Base-by-base conservation (phyloP, 2,113 vertebrate species). In the Cromileptes altivelis region DNA sequence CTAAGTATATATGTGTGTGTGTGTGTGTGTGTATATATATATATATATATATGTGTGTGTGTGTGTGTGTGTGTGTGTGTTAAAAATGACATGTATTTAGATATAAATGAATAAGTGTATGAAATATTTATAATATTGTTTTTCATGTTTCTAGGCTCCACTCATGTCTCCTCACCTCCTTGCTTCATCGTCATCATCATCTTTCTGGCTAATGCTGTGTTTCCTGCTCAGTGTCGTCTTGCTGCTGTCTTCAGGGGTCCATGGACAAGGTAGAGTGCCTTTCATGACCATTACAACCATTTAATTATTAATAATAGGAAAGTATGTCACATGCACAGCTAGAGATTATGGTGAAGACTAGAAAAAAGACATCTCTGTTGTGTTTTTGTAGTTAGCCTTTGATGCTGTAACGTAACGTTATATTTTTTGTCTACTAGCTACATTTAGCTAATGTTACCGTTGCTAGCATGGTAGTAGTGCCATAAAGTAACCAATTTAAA, bases 251-350 rank as follows among this genome's bases (percentile, higher is more conserved):
- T 72, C 94, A 18, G 90, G 70, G 21, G 94, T 94, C 88, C 85
- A 88, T 37, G 74, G 93, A 47, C 95, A 96, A 94, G 95, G 95
- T 95, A 91, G 0, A n/a, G 19, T 40, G 10, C 4, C 1, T 18
- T 47, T 49, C 2, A 33, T 57, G 9, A 40, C 23, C 21, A 15
- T 10, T 23, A 6, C 23, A 45, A n/a, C 15, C 19, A 7, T 57
- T 19, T 72, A 3, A 49, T 8, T n/a, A 9, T 6, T 47, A 11
- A 25, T 47, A 4, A 55, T 4, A 63, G 13, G 45, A 56, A 9
- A 25, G 4, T 15, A 40, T 45, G 17, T 77, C 4, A 25, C 64
- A 57, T 40, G 19, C 13, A n/a, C 75, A 33, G 9, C 33, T 15
- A 11, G 40, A 30, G 17, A 21, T 25, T 21, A 75, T 19, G 60